phyloP scores from a whole-genome alignment of 1,140 invertebrate species.

The Penaeus indicus region DNA sequence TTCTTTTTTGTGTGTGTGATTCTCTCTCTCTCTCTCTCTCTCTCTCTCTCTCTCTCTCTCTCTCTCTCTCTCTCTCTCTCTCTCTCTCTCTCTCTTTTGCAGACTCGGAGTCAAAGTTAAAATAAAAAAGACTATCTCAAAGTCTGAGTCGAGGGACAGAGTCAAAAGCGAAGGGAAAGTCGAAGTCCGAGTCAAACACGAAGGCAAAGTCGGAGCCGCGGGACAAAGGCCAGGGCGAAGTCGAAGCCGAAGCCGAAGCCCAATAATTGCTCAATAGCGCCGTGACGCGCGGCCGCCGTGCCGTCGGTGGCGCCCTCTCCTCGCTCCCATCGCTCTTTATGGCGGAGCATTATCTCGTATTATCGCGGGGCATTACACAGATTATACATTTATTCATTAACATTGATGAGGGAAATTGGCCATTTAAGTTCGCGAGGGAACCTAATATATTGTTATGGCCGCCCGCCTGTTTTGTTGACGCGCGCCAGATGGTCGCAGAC shows the following conservation, averaged over 20 bases:
- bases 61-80: no score
- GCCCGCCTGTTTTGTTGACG: neutral
- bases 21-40: no score
- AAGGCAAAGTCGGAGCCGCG: no score
- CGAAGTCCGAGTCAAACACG: no score
- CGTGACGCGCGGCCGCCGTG: neutral
- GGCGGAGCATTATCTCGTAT: neutral
- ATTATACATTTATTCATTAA: constrained; percentile 49
- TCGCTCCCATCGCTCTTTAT: neutral
- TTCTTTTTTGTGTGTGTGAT: no score
- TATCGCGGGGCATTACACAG: constrained; percentile 37
- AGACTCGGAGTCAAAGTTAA: no score
- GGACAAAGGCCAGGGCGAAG: no score
- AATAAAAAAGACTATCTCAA: no score
- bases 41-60: no score
- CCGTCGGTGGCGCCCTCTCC: neutral
- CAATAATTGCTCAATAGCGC: constrained; percentile 33
- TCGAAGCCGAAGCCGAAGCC: neutral
- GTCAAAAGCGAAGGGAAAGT: no score
- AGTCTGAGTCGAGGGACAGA: no score
- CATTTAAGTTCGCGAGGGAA: constrained; percentile 47
- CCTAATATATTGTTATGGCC: constrained; percentile 24
- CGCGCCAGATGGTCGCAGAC: constrained; percentile 40
- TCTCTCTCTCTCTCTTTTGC: no score
- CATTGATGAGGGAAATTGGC: constrained; percentile 40